These are phyloP conservation scores for Drosophila novamexicana DNA, from an alignment of 1,140 invertebrate species.

Conservation along the genomic window DNA sequence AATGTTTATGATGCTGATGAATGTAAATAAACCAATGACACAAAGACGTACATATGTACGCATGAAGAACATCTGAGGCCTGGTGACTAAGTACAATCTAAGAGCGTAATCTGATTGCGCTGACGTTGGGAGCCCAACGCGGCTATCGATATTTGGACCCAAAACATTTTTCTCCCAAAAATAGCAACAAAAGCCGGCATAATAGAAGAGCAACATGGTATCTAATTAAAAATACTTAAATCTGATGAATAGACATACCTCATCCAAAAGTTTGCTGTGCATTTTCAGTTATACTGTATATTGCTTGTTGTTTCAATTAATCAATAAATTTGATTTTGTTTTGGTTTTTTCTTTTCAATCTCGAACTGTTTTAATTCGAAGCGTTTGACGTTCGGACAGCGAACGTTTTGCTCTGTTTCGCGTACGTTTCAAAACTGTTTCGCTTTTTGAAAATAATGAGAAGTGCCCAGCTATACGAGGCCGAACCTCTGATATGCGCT, in stretches of 20 bases:
- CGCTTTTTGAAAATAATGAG: slow-evolving; percentile 63
- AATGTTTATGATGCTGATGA: slow-evolving; percentile 60
- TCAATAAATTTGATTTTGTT: slow-evolving; percentile 39
- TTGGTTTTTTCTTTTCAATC: slow-evolving; percentile 9
- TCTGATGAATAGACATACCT: slow-evolving; percentile 60
- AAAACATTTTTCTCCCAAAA: slow-evolving; percentile 40
- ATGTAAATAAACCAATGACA: slow-evolving; percentile 71
- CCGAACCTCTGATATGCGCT: slow-evolving; percentile 6
- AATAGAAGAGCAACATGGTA: not conserved
- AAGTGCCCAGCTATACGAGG: slow-evolving; percentile 31
- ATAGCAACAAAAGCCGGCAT: slow-evolving; percentile 40
- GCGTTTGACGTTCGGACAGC: slow-evolving; percentile 20
- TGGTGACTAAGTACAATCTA: slow-evolving; percentile 57
- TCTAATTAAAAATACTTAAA: slow-evolving; percentile 8
- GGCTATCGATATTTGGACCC: slow-evolving; percentile 35
- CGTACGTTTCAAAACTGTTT: slow-evolving; percentile 74
- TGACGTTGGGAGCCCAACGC: slow-evolving; percentile 1
- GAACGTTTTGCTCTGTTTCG: slow-evolving; percentile 63
- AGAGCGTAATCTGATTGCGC: slow-evolving; percentile 19
- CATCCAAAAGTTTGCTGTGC: slow-evolving; percentile 80
- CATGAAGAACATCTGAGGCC: slow-evolving; percentile 3
- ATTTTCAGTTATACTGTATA: slow-evolving; percentile 51
- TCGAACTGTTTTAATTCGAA: slow-evolving; percentile 17
- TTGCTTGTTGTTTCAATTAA: slow-evolving; percentile 34
- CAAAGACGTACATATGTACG: slow-evolving; percentile 5